Evolutionary conservation across 2,113 vertebrate species (phyloP).

Genomic region (Coptodon bakossiorum): DNA sequence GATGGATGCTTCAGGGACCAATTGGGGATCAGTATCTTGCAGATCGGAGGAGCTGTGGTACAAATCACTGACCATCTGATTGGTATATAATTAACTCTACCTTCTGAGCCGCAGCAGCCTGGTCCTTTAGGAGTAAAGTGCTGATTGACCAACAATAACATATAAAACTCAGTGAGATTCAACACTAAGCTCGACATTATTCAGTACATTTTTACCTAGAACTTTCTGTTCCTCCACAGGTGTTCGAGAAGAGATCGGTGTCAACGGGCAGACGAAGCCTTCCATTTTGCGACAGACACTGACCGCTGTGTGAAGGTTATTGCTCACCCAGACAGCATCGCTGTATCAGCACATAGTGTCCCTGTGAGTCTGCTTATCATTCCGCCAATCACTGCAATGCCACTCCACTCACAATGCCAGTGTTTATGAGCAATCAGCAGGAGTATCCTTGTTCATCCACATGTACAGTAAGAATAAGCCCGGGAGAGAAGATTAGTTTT

Average conservation of each 20-base stretch:
- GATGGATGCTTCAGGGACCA: background rate
- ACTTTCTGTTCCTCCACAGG: constrained; percentile 58
- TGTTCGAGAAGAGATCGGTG: constrained; percentile 86
- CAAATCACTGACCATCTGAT: background rate
- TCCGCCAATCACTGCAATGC: constrained; percentile 1
- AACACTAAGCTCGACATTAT: background rate
- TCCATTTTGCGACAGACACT: constrained; percentile 81
- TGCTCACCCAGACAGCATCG: constrained; percentile 88
- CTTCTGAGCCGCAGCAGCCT: background rate
- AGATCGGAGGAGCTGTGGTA: background rate
- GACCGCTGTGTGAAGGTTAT: constrained; percentile 80
- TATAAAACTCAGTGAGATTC: background rate
- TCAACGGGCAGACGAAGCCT: constrained; percentile 77
- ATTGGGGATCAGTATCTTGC: background rate
- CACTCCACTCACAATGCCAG: background rate
- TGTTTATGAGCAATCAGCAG: constrained; percentile 28
- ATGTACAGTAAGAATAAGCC: background rate
- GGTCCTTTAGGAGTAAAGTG: background rate
- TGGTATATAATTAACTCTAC: background rate
- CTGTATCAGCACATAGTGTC: constrained; percentile 83
- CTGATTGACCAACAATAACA: background rate
- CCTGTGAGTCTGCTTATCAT: constrained; percentile 65
- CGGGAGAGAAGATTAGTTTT: constrained; percentile 1
- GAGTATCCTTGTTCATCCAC: constrained; percentile 17
- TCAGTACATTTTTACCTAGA: background rate